Conservation (phyloP, 1,140 invertebrate genomes). For the Lucilia sericata region DNA sequence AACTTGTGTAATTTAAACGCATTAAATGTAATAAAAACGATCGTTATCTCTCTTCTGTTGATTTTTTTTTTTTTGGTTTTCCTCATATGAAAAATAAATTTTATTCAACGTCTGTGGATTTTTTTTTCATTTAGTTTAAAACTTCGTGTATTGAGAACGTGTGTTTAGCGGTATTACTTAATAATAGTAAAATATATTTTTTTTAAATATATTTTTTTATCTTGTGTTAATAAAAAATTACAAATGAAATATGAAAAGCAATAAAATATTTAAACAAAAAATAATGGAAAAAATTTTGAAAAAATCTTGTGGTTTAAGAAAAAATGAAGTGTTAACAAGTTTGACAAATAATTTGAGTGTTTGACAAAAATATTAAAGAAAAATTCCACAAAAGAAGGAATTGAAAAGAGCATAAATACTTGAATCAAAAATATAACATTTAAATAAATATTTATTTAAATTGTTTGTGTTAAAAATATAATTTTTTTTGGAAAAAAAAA, state of each 20-base stretch:
- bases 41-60: not conserved
- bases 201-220: not conserved
- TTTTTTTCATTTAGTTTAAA: constrained; percentile 12
- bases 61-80: not conserved
- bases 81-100: not conserved
- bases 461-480: no score
- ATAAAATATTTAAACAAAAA: no score
- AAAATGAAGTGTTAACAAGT: no score
- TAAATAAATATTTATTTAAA: no score
- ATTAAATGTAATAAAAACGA: constrained; percentile 28
- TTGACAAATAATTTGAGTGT: no score
- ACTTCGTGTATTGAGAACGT: not conserved
- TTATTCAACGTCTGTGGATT: not conserved
- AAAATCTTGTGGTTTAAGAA: no score
- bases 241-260: not conserved
- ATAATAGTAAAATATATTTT: not conserved
- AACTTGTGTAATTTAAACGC: constrained; percentile 19
- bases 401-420: no score
- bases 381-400: no score
- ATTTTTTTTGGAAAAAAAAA: no score
- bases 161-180: constrained; percentile 6
- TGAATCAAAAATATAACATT: no score
- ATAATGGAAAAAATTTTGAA: no score
- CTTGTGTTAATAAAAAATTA: not conserved
- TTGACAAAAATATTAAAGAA: no score